Evolutionary conservation across 2,888 invertebrate genomes (phyloP).

Genomic region (Furcula furcula): DNA sequence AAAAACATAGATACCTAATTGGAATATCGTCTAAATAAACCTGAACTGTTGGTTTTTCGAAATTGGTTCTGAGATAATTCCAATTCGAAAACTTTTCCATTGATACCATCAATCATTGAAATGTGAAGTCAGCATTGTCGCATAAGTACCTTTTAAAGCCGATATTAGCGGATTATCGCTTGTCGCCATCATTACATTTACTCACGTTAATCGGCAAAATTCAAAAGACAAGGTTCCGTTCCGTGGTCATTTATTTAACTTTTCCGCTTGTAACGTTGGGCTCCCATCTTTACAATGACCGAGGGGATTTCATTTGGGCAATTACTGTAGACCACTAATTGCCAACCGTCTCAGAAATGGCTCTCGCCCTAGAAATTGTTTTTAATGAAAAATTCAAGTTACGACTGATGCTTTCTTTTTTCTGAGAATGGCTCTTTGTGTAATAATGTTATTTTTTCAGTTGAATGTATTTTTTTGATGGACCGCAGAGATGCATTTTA

Average conservation of each 20-base stretch:
- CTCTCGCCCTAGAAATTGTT: conserved; percentile 51
- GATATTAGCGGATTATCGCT: neutral
- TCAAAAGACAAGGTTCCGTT: conserved; percentile 34
- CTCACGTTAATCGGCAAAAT: conserved; percentile 36
- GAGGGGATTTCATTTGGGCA: conserved; percentile 50
- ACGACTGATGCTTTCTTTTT: conserved; percentile 32
- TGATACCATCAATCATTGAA: too few relatives aligned
- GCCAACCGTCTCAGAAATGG: conserved; percentile 53
- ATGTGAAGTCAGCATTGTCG: too few relatives aligned
- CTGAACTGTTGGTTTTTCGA: too few relatives aligned
- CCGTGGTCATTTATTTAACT: conserved; percentile 43
- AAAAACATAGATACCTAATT: too few relatives aligned
- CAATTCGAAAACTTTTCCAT: too few relatives aligned
- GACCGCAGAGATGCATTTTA: conserved; percentile 28
- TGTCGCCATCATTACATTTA: conserved; percentile 6
- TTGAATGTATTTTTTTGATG: conserved; percentile 15
- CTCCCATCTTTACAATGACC: conserved; percentile 35
- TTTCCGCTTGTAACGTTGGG: conserved; percentile 33
- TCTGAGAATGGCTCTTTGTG: conserved; percentile 20
- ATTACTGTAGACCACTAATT: conserved; percentile 55
- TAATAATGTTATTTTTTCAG: conserved; percentile 30
- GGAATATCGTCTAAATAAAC: too few relatives aligned
- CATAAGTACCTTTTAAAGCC: too few relatives aligned
- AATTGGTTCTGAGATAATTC: too few relatives aligned
- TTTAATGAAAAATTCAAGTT: conserved; percentile 59